phyloP scores from a whole-genome alignment of 2,888 invertebrate genomes.

The Boloria euphrosyne region DNA sequence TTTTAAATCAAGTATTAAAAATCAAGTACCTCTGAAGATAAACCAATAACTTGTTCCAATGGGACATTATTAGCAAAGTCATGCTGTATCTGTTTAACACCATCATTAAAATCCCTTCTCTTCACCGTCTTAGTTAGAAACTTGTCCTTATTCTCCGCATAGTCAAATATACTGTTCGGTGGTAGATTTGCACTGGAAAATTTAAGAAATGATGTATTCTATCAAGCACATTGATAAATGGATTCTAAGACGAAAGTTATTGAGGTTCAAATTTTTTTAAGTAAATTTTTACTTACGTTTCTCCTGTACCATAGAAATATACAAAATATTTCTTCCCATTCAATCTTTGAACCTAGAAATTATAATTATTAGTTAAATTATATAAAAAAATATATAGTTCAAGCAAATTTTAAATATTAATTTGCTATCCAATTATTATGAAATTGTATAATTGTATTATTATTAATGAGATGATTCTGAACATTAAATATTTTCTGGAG shows the following conservation, averaged over 20 bases:
- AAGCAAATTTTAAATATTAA: too few relatives aligned
- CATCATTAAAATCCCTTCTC: constrained; percentile 92
- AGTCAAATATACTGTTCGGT: constrained; percentile 92
- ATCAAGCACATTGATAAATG: too few relatives aligned
- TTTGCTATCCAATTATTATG: too few relatives aligned
- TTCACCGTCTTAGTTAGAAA: constrained; percentile 89
- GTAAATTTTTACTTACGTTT: constrained; percentile 86
- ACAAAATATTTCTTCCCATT: constrained; percentile 91
- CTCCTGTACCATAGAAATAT: constrained; percentile 96
- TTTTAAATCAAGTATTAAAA: too few relatives aligned
- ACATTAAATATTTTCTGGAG: too few relatives aligned
- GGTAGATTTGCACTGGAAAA: constrained; percentile 86
- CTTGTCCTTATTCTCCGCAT: constrained; percentile 90
- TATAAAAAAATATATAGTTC: background rate
- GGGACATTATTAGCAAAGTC: constrained; percentile 85
- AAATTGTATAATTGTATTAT: too few relatives aligned
- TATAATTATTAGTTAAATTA: constrained; percentile 24
- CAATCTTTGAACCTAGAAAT: constrained; percentile 83
- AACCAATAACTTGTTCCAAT: constrained; percentile 66
- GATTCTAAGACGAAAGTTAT: too few relatives aligned
- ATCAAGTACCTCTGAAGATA: constrained; percentile 54
- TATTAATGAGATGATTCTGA: too few relatives aligned
- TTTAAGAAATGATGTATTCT: background rate
- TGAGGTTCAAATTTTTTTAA: background rate
- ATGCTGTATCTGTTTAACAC: constrained; percentile 92